A percentile compares a stretch with the other conserved stretches of the same genome.
Conservation (phyloP, 2,888 invertebrate species). For the Hirtodrosophila duncani region DNA sequence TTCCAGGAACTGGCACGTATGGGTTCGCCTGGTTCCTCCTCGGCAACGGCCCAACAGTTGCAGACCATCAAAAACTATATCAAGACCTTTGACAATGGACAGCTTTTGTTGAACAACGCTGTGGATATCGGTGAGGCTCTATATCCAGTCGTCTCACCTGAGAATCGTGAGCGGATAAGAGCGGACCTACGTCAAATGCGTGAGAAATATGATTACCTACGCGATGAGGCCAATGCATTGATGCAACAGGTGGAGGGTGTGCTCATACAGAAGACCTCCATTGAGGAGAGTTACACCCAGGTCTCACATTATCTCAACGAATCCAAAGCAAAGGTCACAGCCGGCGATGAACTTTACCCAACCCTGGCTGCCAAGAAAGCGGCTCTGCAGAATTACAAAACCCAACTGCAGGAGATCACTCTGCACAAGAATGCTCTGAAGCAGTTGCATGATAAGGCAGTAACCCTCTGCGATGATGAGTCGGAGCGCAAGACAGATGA, state of each 20-base stretch:
- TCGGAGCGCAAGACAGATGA: slow-evolving; percentile 86
- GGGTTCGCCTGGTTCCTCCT: slow-evolving; percentile 86
- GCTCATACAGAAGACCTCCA: slow-evolving; percentile 92
- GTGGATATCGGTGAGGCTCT: slow-evolving; percentile 93
- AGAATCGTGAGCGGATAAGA: slow-evolving; percentile 91
- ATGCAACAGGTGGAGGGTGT: slow-evolving; percentile 93
- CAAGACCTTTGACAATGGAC: slow-evolving; percentile 86
- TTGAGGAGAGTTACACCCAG: slow-evolving; percentile 94
- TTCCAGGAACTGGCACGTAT: slow-evolving; percentile 86
- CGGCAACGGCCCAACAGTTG: slow-evolving; percentile 85
- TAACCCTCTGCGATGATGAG: slow-evolving; percentile 88
- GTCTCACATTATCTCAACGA: slow-evolving; percentile 92
- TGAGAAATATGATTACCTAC: slow-evolving; percentile 89
- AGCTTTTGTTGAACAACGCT: slow-evolving; percentile 86
- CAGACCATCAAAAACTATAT: slow-evolving; percentile 83
- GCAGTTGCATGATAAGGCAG: slow-evolving; percentile 90
- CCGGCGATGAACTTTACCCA: slow-evolving; percentile 85
- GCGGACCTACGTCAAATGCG: slow-evolving; percentile 89
- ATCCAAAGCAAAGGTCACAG: slow-evolving; percentile 85
- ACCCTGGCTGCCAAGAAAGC: slow-evolving; percentile 93
- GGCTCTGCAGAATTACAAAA: slow-evolving; percentile 88
- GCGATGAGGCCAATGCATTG: slow-evolving; percentile 89
- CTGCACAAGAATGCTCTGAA: slow-evolving; percentile 91
- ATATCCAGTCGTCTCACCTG: slow-evolving; percentile 91
- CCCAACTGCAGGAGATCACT: slow-evolving; percentile 90